Conservation (phyloP, 2,888 invertebrate species). For the Campoplex nolae region DNA sequence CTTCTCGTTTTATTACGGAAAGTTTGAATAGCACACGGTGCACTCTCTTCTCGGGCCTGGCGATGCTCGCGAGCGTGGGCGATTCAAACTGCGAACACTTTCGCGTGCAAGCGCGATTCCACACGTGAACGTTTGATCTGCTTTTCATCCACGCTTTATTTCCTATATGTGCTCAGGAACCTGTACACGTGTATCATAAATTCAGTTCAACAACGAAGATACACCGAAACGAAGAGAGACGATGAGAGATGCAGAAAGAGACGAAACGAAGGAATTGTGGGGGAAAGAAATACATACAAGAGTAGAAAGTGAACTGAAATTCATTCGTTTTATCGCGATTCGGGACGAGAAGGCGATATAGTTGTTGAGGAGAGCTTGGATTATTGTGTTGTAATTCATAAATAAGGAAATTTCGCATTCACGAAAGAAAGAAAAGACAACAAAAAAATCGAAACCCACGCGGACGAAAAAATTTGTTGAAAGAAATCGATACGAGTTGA, state of each 20-base stretch:
- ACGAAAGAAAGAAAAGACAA: neutral
- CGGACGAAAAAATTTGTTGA: neutral
- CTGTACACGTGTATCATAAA: slow-evolving; percentile 18
- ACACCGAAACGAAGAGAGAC: slow-evolving; percentile 67
- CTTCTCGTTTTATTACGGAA: neutral
- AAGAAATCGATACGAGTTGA: slow-evolving; percentile 9
- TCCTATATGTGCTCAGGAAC: neutral
- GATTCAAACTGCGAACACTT: slow-evolving; percentile 27
- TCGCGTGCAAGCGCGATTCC: slow-evolving; percentile 20
- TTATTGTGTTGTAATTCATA: slow-evolving; percentile 9
- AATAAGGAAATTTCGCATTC: neutral
- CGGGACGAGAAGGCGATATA: slow-evolving; percentile 33
- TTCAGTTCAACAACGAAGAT: slow-evolving; percentile 7
- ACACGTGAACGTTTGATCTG: slow-evolving; percentile 9
- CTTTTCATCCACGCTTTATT: slow-evolving; percentile 10
- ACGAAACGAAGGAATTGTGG: slow-evolving; percentile 78
- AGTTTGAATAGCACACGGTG: slow-evolving; percentile 29
- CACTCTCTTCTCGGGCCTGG: slow-evolving; percentile 7
- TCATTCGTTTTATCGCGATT: slow-evolving; percentile 39
- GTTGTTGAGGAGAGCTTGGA: slow-evolving; percentile 13
- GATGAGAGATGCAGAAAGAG: slow-evolving; percentile 63
- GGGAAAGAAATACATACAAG: slow-evolving; percentile 71
- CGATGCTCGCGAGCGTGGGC: slow-evolving; percentile 26
- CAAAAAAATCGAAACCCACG: neutral
- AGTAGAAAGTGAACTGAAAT: slow-evolving; percentile 64